Percentiles rank a stretch among this genome's conserved stretches.
These are phyloP conservation scores for Epistrophe grossulariae DNA, from an alignment of 2,888 invertebrate species.

Conservation along the genomic window DNA sequence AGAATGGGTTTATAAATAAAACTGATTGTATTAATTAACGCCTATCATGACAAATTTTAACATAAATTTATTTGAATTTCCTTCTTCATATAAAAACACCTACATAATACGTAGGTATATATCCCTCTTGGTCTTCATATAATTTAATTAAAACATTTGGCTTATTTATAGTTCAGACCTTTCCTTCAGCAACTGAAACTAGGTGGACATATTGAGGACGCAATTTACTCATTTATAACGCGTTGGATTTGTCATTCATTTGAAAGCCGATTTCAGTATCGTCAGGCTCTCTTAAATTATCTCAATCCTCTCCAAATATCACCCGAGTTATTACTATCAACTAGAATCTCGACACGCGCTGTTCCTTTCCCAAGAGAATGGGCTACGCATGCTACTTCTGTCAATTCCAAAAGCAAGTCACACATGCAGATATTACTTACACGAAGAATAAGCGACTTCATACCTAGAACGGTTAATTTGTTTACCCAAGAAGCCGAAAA, in stretches of 20 bases:
- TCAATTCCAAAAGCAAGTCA: conserved; percentile 20
- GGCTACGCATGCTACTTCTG: conserved; percentile 13
- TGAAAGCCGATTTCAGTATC: conserved; percentile 39
- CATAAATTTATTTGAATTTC: no score
- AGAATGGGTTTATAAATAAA: no score
- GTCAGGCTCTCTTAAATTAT: conserved; percentile 55
- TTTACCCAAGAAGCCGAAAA: conserved; percentile 31
- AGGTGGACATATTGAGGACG: conserved; percentile 37
- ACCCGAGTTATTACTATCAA: conserved; percentile 45
- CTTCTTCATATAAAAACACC: no score
- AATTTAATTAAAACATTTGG: not conserved
- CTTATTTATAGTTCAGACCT: conserved; percentile 53
- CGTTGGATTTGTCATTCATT: conserved; percentile 68
- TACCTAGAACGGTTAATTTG: conserved; percentile 37
- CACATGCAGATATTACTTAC: conserved; percentile 54
- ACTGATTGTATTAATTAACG: no score
- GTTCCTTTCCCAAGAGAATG: conserved; percentile 28
- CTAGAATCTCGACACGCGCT: conserved; percentile 10
- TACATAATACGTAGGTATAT: no score
- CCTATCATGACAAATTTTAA: no score
- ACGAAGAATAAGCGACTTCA: conserved; percentile 43
- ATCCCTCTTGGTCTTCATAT: no score
- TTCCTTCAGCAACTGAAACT: conserved; percentile 10
- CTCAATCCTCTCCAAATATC: conserved; percentile 56
- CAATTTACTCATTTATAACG: conserved; percentile 46